Evolutionary conservation across 2,113 vertebrate species (phyloP), one percentile per base, ranked within the genome.

Genomic region (Limnothrissa miodon): DNA sequence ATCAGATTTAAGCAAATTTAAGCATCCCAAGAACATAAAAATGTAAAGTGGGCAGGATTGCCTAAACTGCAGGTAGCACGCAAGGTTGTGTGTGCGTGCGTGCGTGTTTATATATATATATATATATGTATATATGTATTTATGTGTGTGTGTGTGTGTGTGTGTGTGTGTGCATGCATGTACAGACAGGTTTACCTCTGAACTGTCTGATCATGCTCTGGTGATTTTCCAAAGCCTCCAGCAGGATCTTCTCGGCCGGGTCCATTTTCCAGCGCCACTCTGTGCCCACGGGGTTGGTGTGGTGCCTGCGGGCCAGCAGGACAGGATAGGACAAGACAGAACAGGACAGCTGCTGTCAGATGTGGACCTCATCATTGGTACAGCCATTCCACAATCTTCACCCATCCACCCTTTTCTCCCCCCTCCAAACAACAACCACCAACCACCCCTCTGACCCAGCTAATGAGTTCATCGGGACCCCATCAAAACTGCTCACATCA

Each of bases 201-300:
- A 99, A 99, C 85, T 98, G 96, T 45, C 92, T 95, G 80, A 99
- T 97, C 97, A 99, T 95, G 88, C 89, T 95, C 93, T 93, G 95
- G 86, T 99, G 98, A 87, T 96, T 97, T 87, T 97, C 95, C 5
- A 98, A 9, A 1, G 97, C 95, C 23, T 97, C 96, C 87, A 95
- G 90, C 79, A 99, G 89, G 92, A 99, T 99, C 84, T 94, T 85
- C 85, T 99, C 97, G 0, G 98, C 96, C 6, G 95, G 95, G 90
- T 99, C 97, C 97, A 96, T 96, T 87, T 99, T 97, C 98, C 98
- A 99, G 25, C 91, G 93, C 97, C 98, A 99, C 87, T 98, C 97
- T 0, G 97, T 99, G 74, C 98, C 98, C 90, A 99, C 97, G 0
- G 97, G 97, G 86, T 99, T 99, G 13, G 97, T 99, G 88, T 99